Conservation (phyloP, 2,113 vertebrate genomes). For the Vanacampus margaritifer region DNA sequence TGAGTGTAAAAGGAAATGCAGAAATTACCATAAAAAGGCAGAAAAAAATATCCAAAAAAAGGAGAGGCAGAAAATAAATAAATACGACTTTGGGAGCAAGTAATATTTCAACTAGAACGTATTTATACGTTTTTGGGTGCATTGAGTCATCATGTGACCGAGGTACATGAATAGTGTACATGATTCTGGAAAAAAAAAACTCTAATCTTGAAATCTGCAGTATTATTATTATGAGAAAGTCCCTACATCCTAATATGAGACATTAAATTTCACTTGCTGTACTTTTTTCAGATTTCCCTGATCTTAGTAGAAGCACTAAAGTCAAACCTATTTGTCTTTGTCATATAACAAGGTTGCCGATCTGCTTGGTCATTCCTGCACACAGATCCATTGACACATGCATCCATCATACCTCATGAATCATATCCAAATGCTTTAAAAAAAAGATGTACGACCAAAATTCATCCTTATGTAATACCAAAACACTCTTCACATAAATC, state of each 20-base stretch:
- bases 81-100: too few relatives aligned
- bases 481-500: neutral
- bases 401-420: neutral
- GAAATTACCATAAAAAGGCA: too few relatives aligned
- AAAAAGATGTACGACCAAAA: neutral
- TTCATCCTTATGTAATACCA: neutral
- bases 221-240: too few relatives aligned
- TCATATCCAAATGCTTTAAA: neutral
- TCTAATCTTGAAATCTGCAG: too few relatives aligned
- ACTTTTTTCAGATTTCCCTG: constrained; percentile 10
- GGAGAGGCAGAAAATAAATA: too few relatives aligned
- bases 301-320: constrained; percentile 3
- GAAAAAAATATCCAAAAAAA: too few relatives aligned
- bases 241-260: neutral
- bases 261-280: neutral
- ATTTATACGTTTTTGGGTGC: too few relatives aligned
- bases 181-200: too few relatives aligned
- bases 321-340: constrained; percentile 33
- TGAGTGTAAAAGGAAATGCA: too few relatives aligned
- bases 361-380: constrained; percentile 22
- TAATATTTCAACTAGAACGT: too few relatives aligned
- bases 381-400: neutral
- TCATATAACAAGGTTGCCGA: constrained; percentile 33
- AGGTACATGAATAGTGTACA: too few relatives aligned
- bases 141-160: too few relatives aligned